Evolutionary conservation across 2,113 vertebrate genomes (phyloP).

Genomic region (Oreochromis aureus): DNA sequence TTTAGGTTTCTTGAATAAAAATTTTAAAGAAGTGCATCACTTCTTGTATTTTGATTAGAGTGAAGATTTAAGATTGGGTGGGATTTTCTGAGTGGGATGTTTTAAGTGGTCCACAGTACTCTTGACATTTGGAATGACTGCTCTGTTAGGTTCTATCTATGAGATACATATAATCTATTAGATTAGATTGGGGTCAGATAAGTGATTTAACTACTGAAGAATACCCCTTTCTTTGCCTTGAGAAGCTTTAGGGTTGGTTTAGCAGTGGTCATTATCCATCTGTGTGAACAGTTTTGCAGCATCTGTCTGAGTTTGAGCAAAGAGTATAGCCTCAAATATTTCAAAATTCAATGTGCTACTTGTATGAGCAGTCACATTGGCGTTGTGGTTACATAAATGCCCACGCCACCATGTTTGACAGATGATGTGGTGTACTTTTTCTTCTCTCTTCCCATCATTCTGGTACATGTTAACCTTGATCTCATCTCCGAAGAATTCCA

Average conservation of each 20-base stretch:
- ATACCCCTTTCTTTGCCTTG: background rate
- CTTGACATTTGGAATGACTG: background rate
- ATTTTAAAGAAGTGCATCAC: background rate
- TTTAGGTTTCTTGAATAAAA: background rate
- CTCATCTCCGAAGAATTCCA: background rate
- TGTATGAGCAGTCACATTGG: background rate
- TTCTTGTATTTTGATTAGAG: background rate
- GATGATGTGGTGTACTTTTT: background rate
- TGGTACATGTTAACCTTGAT: background rate
- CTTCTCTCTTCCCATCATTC: background rate
- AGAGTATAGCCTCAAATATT: background rate
- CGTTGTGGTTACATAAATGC: rapidly evolving
- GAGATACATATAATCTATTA: background rate
- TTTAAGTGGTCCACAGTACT: background rate
- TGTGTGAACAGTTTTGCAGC: background rate
- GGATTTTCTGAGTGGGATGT: background rate
- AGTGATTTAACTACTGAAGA: background rate
- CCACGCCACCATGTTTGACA: background rate
- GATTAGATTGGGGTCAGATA: background rate
- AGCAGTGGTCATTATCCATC: background rate
- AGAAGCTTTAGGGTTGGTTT: background rate
- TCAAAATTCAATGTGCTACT: background rate
- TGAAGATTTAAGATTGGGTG: background rate
- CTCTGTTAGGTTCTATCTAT: background rate
- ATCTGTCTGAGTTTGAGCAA: background rate